Evolutionary conservation across 2,113 vertebrate species (phyloP).

Genomic region (Myxocyprinus asiaticus): DNA sequence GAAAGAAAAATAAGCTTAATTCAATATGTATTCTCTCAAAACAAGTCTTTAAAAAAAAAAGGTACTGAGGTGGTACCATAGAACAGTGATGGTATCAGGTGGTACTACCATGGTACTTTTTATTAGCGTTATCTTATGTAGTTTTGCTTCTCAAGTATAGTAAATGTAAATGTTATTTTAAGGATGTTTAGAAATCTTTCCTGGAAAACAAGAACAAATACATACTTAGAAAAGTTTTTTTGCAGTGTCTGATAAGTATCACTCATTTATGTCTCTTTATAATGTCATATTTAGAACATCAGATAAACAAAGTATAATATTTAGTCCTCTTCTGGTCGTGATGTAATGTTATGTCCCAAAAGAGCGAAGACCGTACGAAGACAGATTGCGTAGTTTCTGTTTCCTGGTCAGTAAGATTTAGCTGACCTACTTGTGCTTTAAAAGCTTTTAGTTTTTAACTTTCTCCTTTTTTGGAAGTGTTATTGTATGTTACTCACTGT

Average conservation of each 20-base stretch:
- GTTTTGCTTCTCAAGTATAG: no score
- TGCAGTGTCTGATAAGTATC: background rate
- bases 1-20: no score
- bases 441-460: constrained; percentile 7
- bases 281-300: constrained; percentile 8
- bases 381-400: constrained; percentile 5
- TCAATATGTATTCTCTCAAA: no score
- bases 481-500: background rate
- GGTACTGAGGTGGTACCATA: no score
- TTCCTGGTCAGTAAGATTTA: constrained; percentile 10
- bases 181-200: no score
- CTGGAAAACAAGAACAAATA: no score
- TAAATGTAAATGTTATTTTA: no score
- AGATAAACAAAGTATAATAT: constrained; percentile 1
- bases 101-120: no score
- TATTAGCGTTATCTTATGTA: no score
- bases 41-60: no score
- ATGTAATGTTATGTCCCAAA: constrained; percentile 19
- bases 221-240: no score
- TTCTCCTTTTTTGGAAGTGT: background rate
- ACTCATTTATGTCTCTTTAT: constrained; percentile 15
- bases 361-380: background rate
- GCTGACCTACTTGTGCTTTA: constrained; percentile 24
- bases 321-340: constrained; percentile 8
- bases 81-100: no score